Percentiles rank a stretch among this genome's conserved stretches.
Conservation (phyloP, 2,113 vertebrate species). For the Athene noctua region DNA sequence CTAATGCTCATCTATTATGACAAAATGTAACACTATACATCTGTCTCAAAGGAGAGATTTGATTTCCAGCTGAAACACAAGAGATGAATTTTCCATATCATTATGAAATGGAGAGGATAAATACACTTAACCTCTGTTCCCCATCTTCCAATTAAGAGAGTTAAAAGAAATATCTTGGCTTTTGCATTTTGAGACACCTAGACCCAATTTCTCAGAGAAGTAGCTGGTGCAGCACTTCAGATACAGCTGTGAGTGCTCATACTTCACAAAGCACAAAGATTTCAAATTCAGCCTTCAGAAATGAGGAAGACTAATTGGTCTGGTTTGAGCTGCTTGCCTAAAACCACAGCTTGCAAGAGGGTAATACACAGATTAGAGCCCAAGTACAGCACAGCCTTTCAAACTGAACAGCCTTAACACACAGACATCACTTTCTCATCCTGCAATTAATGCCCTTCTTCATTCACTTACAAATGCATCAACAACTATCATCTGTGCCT, state of each 20-base stretch:
- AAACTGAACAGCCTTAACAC: neutral
- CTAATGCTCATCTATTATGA: neutral
- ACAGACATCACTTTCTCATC: neutral
- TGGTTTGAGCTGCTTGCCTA: neutral
- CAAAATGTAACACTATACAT: neutral
- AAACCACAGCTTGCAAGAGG: neutral
- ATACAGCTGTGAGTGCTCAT: neutral
- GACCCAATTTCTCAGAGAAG: neutral
- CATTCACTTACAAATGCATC: neutral
- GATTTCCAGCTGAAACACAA: constrained; percentile 1
- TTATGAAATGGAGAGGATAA: constrained; percentile 21
- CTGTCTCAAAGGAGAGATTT: neutral
- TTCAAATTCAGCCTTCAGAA: neutral
- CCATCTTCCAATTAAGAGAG: neutral
- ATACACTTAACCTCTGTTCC: neutral
- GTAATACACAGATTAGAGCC: neutral
- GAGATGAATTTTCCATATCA: neutral
- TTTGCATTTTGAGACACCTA: neutral
- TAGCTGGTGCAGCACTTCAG: neutral
- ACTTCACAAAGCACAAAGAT: neutral
- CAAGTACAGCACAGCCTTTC: neutral
- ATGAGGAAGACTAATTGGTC: neutral
- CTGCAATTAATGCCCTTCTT: neutral
- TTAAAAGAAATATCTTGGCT: neutral
- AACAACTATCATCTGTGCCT: neutral